Conservation (phyloP, 1,140 invertebrate species). For the Temnothorax curvispinosus region DNA sequence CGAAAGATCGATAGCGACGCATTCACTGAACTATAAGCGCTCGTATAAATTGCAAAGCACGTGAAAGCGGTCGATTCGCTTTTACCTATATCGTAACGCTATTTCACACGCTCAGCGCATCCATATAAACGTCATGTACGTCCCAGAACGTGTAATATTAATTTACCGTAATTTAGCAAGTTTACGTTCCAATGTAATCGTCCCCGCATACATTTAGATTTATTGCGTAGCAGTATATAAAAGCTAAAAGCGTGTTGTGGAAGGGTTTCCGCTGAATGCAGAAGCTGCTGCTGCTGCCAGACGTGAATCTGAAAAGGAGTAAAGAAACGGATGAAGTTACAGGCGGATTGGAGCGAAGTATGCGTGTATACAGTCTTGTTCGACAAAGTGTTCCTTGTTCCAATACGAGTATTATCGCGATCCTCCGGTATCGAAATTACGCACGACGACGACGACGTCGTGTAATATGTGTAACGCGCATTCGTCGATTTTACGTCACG, state of each 20-base stretch:
- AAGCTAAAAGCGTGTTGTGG: background rate
- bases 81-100: slow-evolving; percentile 62
- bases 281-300: slow-evolving; percentile 4
- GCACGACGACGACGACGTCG: background rate
- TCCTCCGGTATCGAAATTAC: slow-evolving; percentile 25
- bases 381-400: slow-evolving; percentile 59
- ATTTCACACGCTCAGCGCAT: slow-evolving; percentile 30
- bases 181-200: background rate
- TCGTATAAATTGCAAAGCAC: slow-evolving; percentile 56
- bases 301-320: slow-evolving; percentile 14
- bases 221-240: background rate
- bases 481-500: background rate
- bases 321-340: slow-evolving; percentile 34
- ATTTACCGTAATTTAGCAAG: background rate
- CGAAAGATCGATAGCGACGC: slow-evolving; percentile 39
- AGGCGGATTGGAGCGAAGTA: background rate
- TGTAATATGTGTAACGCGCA: background rate
- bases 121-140: slow-evolving; percentile 11
- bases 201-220: background rate
- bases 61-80: slow-evolving; percentile 69
- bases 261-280: background rate
- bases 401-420: background rate
- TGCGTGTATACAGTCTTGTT: slow-evolving; percentile 4
- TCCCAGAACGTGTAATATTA: background rate
- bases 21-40: slow-evolving; percentile 39